Conservation (phyloP, 1,140 invertebrate genomes). For the Hylyphantes graminicola region DNA sequence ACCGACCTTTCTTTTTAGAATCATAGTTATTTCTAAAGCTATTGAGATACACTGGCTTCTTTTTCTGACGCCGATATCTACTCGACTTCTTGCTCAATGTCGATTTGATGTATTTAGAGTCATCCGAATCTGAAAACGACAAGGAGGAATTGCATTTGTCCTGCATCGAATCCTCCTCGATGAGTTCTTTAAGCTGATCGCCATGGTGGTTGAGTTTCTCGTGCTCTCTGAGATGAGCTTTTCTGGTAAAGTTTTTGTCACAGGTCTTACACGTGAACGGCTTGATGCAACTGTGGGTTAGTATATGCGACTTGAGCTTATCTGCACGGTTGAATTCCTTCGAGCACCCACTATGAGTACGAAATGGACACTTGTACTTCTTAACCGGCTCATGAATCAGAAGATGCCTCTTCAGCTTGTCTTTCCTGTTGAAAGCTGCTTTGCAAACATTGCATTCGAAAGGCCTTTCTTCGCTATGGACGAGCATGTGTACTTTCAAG, state of each 20-base stretch:
- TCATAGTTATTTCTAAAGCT: slow-evolving; percentile 8
- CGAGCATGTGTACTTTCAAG: slow-evolving; percentile 75
- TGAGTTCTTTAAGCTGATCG: not conserved
- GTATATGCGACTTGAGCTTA: slow-evolving; percentile 73
- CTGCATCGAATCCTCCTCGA: not conserved
- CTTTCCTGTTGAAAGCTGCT: slow-evolving; percentile 77
- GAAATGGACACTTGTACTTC: slow-evolving; percentile 77
- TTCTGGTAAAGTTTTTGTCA: slow-evolving; percentile 91
- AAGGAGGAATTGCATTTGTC: slow-evolving; percentile 40
- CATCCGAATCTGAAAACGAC: slow-evolving; percentile 52
- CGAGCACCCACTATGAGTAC: slow-evolving; percentile 73
- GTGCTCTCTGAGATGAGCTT: slow-evolving; percentile 66
- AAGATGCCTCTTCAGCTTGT: slow-evolving; percentile 77
- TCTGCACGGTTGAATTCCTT: slow-evolving; percentile 76
- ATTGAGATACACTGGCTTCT: slow-evolving; percentile 8
- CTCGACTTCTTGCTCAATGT: not conserved
- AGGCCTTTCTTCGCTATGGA: slow-evolving; percentile 75
- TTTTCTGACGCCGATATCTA: not conserved
- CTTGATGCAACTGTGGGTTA: slow-evolving; percentile 65
- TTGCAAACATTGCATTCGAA: slow-evolving; percentile 77
- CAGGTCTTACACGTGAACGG: slow-evolving; percentile 91
- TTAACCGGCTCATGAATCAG: slow-evolving; percentile 77
- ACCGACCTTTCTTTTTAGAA: slow-evolving; percentile 14
- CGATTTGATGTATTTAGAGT: slow-evolving; percentile 22
- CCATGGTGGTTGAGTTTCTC: slow-evolving; percentile 16